Evolutionary conservation across 2,113 vertebrate genomes (phyloP).

Genomic region (Poecile atricapillus): DNA sequence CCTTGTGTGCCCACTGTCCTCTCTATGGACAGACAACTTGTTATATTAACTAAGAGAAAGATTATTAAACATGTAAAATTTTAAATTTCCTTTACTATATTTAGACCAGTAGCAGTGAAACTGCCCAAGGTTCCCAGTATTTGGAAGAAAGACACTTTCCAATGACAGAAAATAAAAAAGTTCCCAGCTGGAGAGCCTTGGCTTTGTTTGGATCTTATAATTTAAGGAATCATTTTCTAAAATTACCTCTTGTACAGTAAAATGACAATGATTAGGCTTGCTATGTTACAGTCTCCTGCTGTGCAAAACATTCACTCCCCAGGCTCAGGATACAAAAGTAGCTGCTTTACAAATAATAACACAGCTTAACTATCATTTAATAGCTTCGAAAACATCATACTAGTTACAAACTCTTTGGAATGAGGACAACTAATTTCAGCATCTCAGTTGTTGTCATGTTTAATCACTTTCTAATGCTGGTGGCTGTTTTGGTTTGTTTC

Average conservation of each 20-base stretch:
- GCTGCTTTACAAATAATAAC: conserved; percentile 61
- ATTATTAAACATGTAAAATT: background rate
- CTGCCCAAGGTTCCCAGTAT: background rate
- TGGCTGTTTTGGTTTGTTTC: conserved; percentile 36
- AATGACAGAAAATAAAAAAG: background rate
- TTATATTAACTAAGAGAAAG: background rate
- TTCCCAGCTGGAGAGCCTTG: conserved; percentile 36
- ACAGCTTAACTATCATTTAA: conserved; percentile 48
- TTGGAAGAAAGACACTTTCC: background rate
- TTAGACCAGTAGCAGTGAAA: background rate
- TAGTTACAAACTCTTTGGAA: conserved; percentile 19
- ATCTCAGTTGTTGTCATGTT: conserved; percentile 27
- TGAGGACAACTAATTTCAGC: conserved; percentile 10
- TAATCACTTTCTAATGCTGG: conserved; percentile 45
- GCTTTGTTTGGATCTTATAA: conserved; percentile 51
- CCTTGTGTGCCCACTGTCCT: background rate
- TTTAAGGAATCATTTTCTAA: conserved; percentile 62
- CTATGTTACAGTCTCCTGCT: conserved; percentile 44
- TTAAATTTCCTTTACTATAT: background rate
- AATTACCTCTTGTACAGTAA: conserved; percentile 60
- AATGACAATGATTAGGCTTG: conserved; percentile 58
- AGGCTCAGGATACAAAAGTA: conserved; percentile 9
- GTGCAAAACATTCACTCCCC: conserved; percentile 28
- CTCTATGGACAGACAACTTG: background rate
- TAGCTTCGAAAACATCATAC: conserved; percentile 36